A percentile compares a stretch with the other conserved stretches of the same genome.
These are phyloP conservation scores for Amiota communis DNA, from an alignment of 2,888 invertebrate genomes.

Conservation along the genomic window DNA sequence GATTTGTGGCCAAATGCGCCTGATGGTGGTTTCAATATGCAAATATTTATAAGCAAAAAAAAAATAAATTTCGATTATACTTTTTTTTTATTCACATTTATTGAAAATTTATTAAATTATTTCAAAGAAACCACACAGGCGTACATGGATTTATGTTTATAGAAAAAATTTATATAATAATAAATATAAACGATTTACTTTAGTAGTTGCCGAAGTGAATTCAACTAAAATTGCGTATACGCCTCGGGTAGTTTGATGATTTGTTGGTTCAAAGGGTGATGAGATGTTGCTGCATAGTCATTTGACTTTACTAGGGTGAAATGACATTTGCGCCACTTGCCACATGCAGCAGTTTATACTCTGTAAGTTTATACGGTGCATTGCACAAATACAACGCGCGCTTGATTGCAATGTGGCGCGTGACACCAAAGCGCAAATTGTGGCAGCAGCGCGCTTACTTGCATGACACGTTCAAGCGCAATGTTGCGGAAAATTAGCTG, in stretches of 20 bases:
- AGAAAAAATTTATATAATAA: too few relatives aligned
- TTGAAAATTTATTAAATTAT: too few relatives aligned
- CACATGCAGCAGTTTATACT: neutral
- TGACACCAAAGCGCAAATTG: neutral
- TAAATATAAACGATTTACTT: too few relatives aligned
- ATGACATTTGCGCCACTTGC: neutral
- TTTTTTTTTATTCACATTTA: too few relatives aligned
- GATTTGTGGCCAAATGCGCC: constrained; percentile 6
- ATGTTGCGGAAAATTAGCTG: constrained; percentile 24
- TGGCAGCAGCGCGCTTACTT: neutral
- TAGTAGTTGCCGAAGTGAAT: too few relatives aligned
- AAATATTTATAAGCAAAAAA: neutral
- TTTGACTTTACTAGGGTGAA: neutral
- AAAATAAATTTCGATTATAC: too few relatives aligned
- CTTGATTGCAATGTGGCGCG: neutral
- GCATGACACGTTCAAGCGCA: constrained; percentile 16
- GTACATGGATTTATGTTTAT: too few relatives aligned
- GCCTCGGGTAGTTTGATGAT: too few relatives aligned
- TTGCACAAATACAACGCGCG: neutral
- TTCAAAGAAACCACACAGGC: too few relatives aligned
- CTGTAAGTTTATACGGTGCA: neutral
- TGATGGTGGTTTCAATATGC: constrained; percentile 15
- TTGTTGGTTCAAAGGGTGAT: too few relatives aligned
- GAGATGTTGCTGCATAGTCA: constrained; percentile 2
- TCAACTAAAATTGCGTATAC: too few relatives aligned